Conservation (phyloP, 2,888 invertebrate species). For the Pristionchus fissidentatus region DNA sequence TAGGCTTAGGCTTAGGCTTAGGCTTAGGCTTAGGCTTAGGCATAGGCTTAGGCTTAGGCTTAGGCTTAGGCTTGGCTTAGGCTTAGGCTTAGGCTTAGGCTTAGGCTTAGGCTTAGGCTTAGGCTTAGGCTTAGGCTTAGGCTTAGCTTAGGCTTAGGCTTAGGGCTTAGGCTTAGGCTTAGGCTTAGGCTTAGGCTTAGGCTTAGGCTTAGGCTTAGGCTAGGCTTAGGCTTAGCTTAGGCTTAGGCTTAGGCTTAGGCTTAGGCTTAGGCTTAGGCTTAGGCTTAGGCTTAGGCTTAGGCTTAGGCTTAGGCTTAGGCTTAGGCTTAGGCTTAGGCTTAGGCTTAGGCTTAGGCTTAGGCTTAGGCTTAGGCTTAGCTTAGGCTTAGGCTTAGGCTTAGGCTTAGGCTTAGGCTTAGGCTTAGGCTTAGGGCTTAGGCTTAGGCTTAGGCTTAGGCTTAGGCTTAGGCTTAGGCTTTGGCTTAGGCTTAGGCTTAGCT, state of each 20-base stretch:
- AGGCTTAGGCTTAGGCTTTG: slow-evolving; percentile 39
- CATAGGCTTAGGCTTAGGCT: slow-evolving; percentile 24
- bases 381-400: slow-evolving; percentile 44
- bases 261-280: slow-evolving; percentile 45
- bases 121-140: slow-evolving; percentile 3
- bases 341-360: slow-evolving; percentile 44
- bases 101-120: slow-evolving; percentile 42
- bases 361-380: slow-evolving; percentile 44
- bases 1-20: slow-evolving; percentile 52
- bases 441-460: slow-evolving; percentile 45
- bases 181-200: slow-evolving; percentile 22
- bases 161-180: slow-evolving; percentile 31
- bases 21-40: slow-evolving; percentile 29
- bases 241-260: slow-evolving; percentile 44
- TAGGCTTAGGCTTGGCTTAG: slow-evolving; percentile 22
- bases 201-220: slow-evolving; percentile 21
- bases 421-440: slow-evolving; percentile 44
- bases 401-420: slow-evolving; percentile 44
- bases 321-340: slow-evolving; percentile 45
- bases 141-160: slow-evolving; percentile 29
- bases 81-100: slow-evolving; percentile 45
- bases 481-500: slow-evolving; percentile 42
- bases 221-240: slow-evolving; percentile 31
- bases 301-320: slow-evolving; percentile 45
- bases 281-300: slow-evolving; percentile 45